Evolutionary conservation across 1,140 invertebrate genomes (phyloP), one percentile per base, ranked within the genome.

Genomic region (Anastrepha obliqua): DNA sequence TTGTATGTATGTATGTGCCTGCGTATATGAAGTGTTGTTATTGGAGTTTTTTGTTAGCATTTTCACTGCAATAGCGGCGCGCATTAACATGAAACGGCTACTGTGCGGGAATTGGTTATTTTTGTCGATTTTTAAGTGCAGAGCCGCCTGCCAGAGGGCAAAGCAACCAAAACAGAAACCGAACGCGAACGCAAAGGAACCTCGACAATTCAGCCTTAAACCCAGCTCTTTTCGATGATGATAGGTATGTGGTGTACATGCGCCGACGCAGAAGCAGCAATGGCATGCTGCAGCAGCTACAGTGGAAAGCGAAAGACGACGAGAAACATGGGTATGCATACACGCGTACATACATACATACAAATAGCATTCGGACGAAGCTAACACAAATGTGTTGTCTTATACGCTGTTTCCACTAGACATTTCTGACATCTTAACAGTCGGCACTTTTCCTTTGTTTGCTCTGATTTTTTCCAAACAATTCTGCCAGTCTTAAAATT

Each of bases 81-180:
- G 85, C 85, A 86, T 86, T 86, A 86, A 86, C 58, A 86, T 65
- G 62, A 86, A 86, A 86, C 85, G 20, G 85, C 85, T 86, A 86
- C 85, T 86, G 85, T 86, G 85, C 85, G 20, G 9, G n/a, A 65
- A 62, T 86, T 86, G 58, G 58, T 86, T 15, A 59, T 86, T 86
- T 62, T 86, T 59, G 29, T 62, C 51, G 74, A 55, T 81, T 81
- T 81, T 81, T 51, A 20, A 58, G 51, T 11, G 47, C 15, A 20
- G 74, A 55, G 74, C 9, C 74, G 74, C 47, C 74, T 29, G 85
- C 85, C 85, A 86, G 9, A 86, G 85, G 62, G 74, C 74, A 51
- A 81, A 81, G 74, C 47, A 42, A 29, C 47, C 74, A 58, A 81
- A 51, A 29, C 47, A 81, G 13, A 55, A 47, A 55, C 47, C n/a